phyloP scores from a whole-genome alignment of 2,888 invertebrate genomes.

The Nineta flava region DNA sequence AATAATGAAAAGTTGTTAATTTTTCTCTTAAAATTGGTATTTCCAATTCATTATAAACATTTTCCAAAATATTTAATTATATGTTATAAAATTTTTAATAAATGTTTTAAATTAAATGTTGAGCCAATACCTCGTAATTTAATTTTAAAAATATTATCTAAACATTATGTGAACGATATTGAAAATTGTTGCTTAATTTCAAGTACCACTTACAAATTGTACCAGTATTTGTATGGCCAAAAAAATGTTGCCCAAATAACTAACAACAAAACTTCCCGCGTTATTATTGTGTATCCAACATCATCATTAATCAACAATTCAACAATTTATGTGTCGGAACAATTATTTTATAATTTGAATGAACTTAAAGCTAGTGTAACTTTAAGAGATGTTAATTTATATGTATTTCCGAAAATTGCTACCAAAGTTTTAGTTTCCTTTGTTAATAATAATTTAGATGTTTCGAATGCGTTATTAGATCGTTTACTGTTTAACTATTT shows the following conservation, averaged over 20 bases:
- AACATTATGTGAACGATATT: neutral
- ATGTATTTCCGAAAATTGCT: constrained; percentile 1
- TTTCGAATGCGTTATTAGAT: constrained; percentile 30
- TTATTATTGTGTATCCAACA: neutral
- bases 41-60: neutral
- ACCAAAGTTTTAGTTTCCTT: constrained; percentile 1
- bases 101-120: neutral
- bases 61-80: neutral
- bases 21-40: too few relatives aligned
- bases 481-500: constrained; percentile 50
- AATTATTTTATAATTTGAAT: too few relatives aligned
- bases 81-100: neutral
- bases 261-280: neutral
- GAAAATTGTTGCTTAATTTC: neutral
- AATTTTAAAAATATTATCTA: neutral
- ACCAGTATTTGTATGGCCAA: neutral
- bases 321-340: too few relatives aligned
- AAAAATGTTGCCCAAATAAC: neutral
- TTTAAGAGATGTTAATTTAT: neutral
- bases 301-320: neutral
- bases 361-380: too few relatives aligned
- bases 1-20: too few relatives aligned
- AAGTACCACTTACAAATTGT: neutral
- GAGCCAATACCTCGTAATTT: neutral
- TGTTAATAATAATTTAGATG: constrained; percentile 28